These are phyloP conservation scores for Vombatus ursinus DNA, from an alignment of 2,113 vertebrate genomes.

Conservation along the genomic window DNA sequence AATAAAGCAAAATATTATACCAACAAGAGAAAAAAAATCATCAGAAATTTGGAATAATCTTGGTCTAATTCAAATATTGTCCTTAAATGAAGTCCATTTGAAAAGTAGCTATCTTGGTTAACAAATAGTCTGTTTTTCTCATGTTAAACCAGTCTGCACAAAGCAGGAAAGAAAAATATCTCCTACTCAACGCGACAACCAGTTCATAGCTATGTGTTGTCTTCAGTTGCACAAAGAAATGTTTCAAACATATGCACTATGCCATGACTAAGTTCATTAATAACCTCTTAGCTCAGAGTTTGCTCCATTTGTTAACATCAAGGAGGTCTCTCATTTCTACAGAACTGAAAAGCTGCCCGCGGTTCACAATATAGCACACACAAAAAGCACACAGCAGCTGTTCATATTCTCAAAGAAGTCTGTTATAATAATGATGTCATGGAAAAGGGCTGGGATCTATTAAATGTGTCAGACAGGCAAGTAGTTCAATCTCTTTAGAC, in stretches of 20 bases:
- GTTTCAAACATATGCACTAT: slow-evolving; percentile 54
- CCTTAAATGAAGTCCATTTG: slow-evolving; percentile 32
- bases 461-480: slow-evolving; percentile 78
- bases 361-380: slow-evolving; percentile 81
- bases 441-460: slow-evolving; percentile 83
- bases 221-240: slow-evolving; percentile 69
- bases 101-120: slow-evolving; percentile 43
- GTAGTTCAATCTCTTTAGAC: slow-evolving; percentile 78
- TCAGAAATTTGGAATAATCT: background rate
- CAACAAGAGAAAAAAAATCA: background rate
- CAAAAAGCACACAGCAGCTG: slow-evolving; percentile 82
- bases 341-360: slow-evolving; percentile 76
- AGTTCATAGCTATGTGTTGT: slow-evolving; percentile 23
- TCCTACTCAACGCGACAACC: slow-evolving; percentile 70
- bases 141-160: slow-evolving; percentile 57
- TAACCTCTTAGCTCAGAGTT: slow-evolving; percentile 68
- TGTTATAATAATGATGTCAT: slow-evolving; percentile 84
- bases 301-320: slow-evolving; percentile 75
- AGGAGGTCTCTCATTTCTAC: slow-evolving; percentile 69
- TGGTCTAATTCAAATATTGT: background rate
- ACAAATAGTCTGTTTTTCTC: slow-evolving; percentile 58
- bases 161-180: slow-evolving; percentile 38
- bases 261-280: slow-evolving; percentile 74
- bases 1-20: background rate
- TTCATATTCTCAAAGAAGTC: slow-evolving; percentile 80